Conservation (phyloP, 2,113 vertebrate genomes). For the cattle (Bos taurus) region DNA sequence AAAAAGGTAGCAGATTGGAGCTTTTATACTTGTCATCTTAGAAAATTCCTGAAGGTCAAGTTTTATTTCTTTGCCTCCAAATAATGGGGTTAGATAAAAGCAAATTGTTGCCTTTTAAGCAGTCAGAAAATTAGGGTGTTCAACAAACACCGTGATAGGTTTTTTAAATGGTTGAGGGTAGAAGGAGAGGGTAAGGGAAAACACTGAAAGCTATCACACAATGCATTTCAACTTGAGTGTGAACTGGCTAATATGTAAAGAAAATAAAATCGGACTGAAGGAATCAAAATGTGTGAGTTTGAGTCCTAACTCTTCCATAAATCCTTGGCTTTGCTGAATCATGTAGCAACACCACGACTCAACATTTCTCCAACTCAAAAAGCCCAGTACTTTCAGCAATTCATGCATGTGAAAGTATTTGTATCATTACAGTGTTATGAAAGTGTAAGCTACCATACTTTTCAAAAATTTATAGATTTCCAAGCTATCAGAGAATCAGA, state of each 20-base stretch:
- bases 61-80: neutral
- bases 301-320: neutral
- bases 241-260: neutral
- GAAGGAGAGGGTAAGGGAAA: neutral
- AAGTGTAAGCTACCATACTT: neutral
- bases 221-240: neutral
- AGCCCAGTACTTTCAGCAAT: accelerated
- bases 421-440: neutral
- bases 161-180: neutral
- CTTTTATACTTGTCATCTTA: neutral
- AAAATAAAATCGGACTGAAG: neutral
- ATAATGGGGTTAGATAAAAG: neutral
- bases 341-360: accelerated
- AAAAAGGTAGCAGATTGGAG: neutral
- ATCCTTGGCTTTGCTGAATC: neutral
- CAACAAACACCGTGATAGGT: neutral
- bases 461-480: neutral
- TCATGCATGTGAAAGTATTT: neutral
- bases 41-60: slow-evolving; percentile 1
- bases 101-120: neutral
- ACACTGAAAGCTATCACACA: neutral
- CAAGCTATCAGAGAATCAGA: neutral
- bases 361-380: neutral
- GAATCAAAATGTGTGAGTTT: neutral
- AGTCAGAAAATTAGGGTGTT: neutral